Base-by-base conservation (phyloP, 2,797 vertebrate species). In the Huso huso region DNA sequence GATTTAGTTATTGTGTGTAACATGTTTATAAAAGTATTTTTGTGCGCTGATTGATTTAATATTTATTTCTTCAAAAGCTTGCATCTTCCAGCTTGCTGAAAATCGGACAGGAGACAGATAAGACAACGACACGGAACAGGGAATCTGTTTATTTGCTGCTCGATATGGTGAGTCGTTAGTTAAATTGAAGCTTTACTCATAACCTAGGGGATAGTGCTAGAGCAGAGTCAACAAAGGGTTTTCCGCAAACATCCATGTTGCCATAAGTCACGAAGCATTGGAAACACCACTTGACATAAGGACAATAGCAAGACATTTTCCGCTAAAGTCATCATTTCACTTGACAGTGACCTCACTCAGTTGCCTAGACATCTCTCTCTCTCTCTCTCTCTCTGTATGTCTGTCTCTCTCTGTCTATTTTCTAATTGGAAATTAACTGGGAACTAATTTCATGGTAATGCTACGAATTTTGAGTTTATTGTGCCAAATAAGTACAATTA, bases 41-140 rank as follows among this genome's bases (percentile, higher is more conserved):
- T 37, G 37, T 37, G 37, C 37, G 0, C 37, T 37, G 3, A 37
- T 37, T 37, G 37, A 5, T 37, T 37, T 4, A 37, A 5, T 37
- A 37, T 37, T 37, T 37, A 37, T 37, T 37, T 37, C 37, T 37
- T 37, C 37, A 37, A 6, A 72, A 99, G 96, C 90, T 99, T 82
- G 96, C 96, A 53, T 99, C 96, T 0, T 98, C 96, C 73, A 99
- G 96, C 81, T 84, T 99, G 66, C 78, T 98, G 84, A 99, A 99
- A 89, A 98, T 99, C 68, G 96, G 96, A 63, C 96, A 99, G 79
- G 96, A 99, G 78, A 99, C 95, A 0, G 96, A 98, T 84, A 98
- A 98, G 89, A 95, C 94, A 76, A 97, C 96, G 60, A 98, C 95
- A 61, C 91, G 96, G 55, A 99, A 98, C 86, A 84, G 96, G 80